Evolutionary conservation across 2,888 invertebrate genomes (phyloP).

Genomic region (Diaphora mendica): DNA sequence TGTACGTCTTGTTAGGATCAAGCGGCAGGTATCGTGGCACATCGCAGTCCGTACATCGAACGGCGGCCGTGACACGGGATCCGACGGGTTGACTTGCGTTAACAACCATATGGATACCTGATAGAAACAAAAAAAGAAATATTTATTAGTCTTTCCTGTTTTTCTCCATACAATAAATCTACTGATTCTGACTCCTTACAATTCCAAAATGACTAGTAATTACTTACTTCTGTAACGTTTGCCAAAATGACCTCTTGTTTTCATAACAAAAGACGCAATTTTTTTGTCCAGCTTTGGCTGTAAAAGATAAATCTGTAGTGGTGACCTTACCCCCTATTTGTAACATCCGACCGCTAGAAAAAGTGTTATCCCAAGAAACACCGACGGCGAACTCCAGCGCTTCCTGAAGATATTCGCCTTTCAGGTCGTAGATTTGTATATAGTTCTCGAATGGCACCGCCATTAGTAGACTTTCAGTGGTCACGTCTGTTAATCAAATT

Average conservation of each 20-base stretch:
- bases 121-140: not conserved
- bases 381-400: conserved; percentile 87
- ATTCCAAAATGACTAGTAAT: too few relatives aligned
- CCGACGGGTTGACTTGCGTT: conserved; percentile 87
- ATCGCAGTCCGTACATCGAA: conserved; percentile 88
- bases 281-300: not conserved
- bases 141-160: not conserved
- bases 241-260: not conserved
- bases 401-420: conserved; percentile 88
- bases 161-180: not conserved
- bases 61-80: conserved; percentile 84
- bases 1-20: conserved; percentile 85
- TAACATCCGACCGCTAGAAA: conserved; percentile 82
- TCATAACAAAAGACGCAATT: not conserved
- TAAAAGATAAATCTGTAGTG: not conserved
- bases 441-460: conserved; percentile 92
- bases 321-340: conserved; percentile 86
- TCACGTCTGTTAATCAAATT: conserved; percentile 85
- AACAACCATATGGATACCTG: conserved; percentile 88
- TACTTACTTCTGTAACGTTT: too few relatives aligned
- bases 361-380: conserved; percentile 64
- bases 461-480: conserved; percentile 89
- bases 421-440: conserved; percentile 89
- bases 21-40: conserved; percentile 88
- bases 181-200: too few relatives aligned